phyloP scores from a whole-genome alignment of 2,888 invertebrate genomes.

The Trypoxylon attenuatum region DNA sequence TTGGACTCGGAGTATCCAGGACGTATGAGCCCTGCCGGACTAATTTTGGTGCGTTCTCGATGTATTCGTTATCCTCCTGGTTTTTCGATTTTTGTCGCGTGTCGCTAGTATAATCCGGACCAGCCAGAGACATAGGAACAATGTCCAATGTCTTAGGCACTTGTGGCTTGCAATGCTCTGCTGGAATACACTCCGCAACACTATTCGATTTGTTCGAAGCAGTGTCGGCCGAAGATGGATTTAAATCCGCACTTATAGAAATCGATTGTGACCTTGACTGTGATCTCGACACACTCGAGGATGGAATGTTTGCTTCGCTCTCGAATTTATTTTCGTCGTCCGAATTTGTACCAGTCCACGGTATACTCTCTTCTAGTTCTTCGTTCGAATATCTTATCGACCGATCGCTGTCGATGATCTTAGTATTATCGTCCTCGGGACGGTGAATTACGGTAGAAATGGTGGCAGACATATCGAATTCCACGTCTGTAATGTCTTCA shows the following conservation, averaged over 20 bases:
- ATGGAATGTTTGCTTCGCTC: background rate
- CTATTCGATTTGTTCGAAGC: constrained; percentile 48
- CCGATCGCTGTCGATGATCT: constrained; percentile 3
- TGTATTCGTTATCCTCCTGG: constrained; percentile 24
- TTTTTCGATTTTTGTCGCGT: constrained; percentile 16
- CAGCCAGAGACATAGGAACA: constrained; percentile 64
- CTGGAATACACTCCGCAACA: constrained; percentile 43
- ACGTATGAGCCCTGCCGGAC: constrained; percentile 87
- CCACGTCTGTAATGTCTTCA: constrained; percentile 7
- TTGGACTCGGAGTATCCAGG: constrained; percentile 85
- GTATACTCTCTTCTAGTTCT: background rate
- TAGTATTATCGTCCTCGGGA: constrained; percentile 4
- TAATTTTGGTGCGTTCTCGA: constrained; percentile 74
- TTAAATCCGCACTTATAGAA: constrained; percentile 53
- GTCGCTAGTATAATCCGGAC: constrained; percentile 9
- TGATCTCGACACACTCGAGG: constrained; percentile 31
- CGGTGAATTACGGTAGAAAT: background rate
- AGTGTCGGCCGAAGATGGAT: constrained; percentile 55
- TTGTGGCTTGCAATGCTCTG: constrained; percentile 63
- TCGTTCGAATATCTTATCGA: background rate
- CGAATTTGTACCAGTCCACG: background rate
- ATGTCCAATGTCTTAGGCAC: constrained; percentile 70
- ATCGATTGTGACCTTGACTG: constrained; percentile 51
- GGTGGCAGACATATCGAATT: constrained; percentile 3
- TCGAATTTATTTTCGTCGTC: background rate